Percentiles rank a stretch among this genome's conserved stretches.
phyloP scores from a whole-genome alignment of 2,113 vertebrate genomes.

The Hydrolagus affinis region DNA sequence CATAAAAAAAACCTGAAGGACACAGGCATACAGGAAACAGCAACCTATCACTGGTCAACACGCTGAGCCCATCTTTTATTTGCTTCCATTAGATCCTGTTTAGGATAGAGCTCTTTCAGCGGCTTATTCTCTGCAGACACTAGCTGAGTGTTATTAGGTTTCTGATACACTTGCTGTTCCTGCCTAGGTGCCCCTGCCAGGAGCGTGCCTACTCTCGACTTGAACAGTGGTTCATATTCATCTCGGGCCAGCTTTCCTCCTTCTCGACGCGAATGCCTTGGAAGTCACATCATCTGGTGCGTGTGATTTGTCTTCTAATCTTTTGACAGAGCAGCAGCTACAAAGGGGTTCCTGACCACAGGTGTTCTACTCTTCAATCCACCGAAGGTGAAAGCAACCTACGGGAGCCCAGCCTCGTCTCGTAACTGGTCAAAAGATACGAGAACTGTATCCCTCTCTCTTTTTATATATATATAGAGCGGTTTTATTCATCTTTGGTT shows the following conservation, averaged over 20 bases:
- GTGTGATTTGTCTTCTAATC: neutral
- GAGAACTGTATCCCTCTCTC: too few relatives aligned
- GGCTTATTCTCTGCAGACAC: neutral
- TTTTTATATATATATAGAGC: too few relatives aligned
- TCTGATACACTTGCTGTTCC: constrained; percentile 10
- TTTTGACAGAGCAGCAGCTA: neutral
- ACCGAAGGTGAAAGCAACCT: neutral
- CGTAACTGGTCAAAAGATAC: too few relatives aligned
- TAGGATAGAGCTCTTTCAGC: neutral
- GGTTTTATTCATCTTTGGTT: too few relatives aligned
- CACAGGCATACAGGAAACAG: neutral
- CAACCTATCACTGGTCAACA: neutral
- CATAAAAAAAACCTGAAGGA: neutral
- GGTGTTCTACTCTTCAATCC: neutral
- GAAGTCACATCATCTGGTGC: neutral
- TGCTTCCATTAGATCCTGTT: constrained; percentile 1
- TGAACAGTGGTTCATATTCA: neutral
- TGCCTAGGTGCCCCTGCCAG: neutral
- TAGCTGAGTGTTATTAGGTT: neutral
- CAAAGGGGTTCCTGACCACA: neutral
- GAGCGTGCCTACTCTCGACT: neutral
- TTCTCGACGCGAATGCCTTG: neutral
- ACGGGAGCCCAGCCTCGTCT: too few relatives aligned
- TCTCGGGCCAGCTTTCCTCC: neutral
- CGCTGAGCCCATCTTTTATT: neutral